Evolutionary conservation across 2,797 vertebrate genomes (phyloP).

Genomic region (Cynodonichthys magdalenae): DNA sequence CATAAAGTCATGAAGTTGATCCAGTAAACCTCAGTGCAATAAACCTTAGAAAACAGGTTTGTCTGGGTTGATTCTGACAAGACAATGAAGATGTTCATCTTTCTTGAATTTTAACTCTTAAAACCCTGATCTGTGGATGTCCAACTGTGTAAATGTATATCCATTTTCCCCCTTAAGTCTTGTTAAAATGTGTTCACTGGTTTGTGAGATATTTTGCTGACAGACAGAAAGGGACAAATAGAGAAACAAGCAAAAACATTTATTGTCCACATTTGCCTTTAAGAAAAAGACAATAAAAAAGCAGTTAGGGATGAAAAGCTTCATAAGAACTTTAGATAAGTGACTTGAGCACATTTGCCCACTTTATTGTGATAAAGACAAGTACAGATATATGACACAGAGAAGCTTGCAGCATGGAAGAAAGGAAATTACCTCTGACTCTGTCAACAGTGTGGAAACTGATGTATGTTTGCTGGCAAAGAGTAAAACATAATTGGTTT

Average conservation of each 20-base stretch:
- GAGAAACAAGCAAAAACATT: too few species aligned
- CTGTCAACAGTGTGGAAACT: conserved; percentile 29
- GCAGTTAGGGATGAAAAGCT: conserved; percentile 14
- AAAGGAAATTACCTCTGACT: conserved; percentile 44
- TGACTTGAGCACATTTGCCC: conserved; percentile 23
- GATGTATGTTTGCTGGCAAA: conserved; percentile 13
- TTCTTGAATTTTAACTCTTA: too few species aligned
- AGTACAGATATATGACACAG: conserved; percentile 19
- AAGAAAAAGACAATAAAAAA: conserved; percentile 20
- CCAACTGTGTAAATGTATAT: too few species aligned
- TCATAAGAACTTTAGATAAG: conserved; percentile 35
- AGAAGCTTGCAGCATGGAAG: conserved; percentile 23
- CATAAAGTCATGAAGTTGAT: conserved; percentile 1
- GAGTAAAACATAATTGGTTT: conserved; percentile 25
- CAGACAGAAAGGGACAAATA: too few species aligned
- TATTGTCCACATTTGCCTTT: too few species aligned
- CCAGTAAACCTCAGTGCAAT: background rate
- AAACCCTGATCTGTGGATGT: background rate
- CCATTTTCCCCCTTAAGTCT: background rate
- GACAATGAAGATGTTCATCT: background rate
- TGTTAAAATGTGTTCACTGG: too few species aligned
- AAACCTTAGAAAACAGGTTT: background rate
- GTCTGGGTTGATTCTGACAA: background rate
- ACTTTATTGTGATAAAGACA: conserved; percentile 43
- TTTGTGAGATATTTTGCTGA: too few species aligned